phyloP scores from a whole-genome alignment of 1,140 invertebrate species.

The Drosophila watanabei region DNA sequence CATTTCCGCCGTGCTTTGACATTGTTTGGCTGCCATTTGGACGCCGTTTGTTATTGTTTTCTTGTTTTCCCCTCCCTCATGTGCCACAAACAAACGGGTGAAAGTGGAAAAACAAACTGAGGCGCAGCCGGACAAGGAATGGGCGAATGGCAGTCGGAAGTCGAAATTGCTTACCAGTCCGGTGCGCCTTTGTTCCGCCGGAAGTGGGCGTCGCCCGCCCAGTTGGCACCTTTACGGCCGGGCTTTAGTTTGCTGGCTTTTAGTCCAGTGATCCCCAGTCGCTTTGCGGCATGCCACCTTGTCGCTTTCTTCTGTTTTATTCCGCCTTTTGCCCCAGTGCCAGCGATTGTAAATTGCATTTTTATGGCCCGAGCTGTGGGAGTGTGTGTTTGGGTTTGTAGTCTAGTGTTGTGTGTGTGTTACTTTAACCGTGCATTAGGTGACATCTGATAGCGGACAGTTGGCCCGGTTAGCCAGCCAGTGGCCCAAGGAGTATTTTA shows the following conservation, averaged over 20 bases:
- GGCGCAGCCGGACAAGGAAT: constrained; percentile 16
- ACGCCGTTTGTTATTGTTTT: constrained; percentile 61
- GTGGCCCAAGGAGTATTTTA: constrained; percentile 23
- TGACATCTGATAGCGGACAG: constrained; percentile 63
- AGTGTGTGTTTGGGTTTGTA: constrained; percentile 1
- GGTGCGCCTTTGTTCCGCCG: constrained; percentile 24
- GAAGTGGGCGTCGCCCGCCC: constrained; percentile 34
- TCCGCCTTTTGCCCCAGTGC: constrained; percentile 2
- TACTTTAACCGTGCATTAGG: constrained; percentile 59
- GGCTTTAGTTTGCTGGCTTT: constrained; percentile 33
- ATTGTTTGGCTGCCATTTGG: constrained; percentile 71
- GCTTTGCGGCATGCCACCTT: constrained; percentile 28
- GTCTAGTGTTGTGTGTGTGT: constrained; percentile 1
- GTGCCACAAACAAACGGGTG: constrained; percentile 62
- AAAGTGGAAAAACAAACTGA: constrained; percentile 42
- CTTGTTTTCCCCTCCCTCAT: neutral
- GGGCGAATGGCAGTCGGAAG: constrained; percentile 48
- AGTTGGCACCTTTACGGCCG: constrained; percentile 28
- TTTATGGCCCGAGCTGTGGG: constrained; percentile 59
- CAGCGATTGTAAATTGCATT: constrained; percentile 76
- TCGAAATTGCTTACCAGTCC: constrained; percentile 46
- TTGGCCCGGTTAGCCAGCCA: constrained; percentile 18
- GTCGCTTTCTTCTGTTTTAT: neutral
- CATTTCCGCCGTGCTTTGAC: constrained; percentile 61
- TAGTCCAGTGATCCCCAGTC: constrained; percentile 65